Base-by-base conservation (phyloP, 1,140 invertebrate species). In the Ceratosolen fusciceps region DNA sequence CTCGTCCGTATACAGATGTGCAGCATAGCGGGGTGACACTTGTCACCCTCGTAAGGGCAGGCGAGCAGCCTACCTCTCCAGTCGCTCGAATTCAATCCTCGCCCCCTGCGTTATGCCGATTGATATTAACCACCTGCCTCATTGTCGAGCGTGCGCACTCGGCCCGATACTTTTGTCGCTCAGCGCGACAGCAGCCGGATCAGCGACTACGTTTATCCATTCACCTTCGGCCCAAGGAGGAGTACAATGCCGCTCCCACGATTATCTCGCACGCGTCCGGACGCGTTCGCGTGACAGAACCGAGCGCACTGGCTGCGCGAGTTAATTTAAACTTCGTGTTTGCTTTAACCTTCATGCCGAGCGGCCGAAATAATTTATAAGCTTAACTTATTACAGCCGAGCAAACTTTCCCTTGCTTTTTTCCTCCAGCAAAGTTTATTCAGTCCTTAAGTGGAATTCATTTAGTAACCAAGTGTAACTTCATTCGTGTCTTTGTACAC, bases 71-170 rank as follows among this genome's bases (percentile, higher is more conserved):
- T n/a, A n/a, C n/a, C n/a, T n/a, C n/a, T n/a, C n/a, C n/a, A n/a
- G n/a, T n/a, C n/a, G n/a, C 83, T 83, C 82, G 84, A n/a, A 26
- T 60, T 24, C 56, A 24, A 4, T 24, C 26, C 81, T 83, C 85
- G 84, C 83, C 26, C 73, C 77, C 77, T 60, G 52, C 9, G 49
- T 80, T 82, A 80, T 83, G 84, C 24, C 78, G 73, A 68, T 82
- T 54, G 80, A 76, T 71, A 78, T 80, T 85, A 60, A 81, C 78
- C 75, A 74, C 82, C 77, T 56, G 54, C 49, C 49, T 68, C 14
- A 34, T 31, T 39, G 65, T 80, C 80, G 19, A 68, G 9, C 67
- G 43, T 58, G n/a, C 49, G 54, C 60, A 34, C 21, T 34, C 47
- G 10, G 43, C 37, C 8, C 14, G 21, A 4, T 34, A 31, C 24